Percentiles rank a stretch among this genome's conserved stretches.
These are phyloP conservation scores for Xylocampa areola DNA, from an alignment of 2,888 invertebrate genomes.

Conservation along the genomic window DNA sequence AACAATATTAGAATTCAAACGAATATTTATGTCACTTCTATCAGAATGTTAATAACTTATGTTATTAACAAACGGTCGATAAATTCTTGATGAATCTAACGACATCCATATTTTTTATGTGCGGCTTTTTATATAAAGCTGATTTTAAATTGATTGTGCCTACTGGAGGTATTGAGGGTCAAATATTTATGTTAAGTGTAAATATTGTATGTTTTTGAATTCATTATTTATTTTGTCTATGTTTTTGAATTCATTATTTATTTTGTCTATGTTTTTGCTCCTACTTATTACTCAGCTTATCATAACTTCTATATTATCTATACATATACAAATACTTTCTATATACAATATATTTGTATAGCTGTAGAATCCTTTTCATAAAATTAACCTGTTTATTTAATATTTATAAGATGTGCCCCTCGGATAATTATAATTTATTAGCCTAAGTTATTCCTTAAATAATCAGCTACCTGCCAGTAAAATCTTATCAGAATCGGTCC, in stretches of 20 bases:
- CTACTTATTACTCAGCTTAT: neutral
- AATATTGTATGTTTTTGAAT: slow-evolving; percentile 16
- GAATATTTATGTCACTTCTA: slow-evolving; percentile 31
- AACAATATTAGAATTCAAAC: too few relatives aligned
- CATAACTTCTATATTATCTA: neutral
- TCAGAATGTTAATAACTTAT: slow-evolving; percentile 37
- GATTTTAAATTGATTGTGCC: slow-evolving; percentile 35
- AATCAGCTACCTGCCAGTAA: too few relatives aligned
- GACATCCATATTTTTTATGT: slow-evolving; percentile 14
- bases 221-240: neutral
- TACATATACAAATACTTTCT: neutral
- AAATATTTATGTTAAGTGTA: slow-evolving; percentile 27
- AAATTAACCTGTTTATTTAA: too few relatives aligned
- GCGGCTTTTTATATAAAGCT: slow-evolving; percentile 24
- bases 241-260: slow-evolving; percentile 9
- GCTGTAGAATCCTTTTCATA: too few relatives aligned
- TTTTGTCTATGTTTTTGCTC: slow-evolving; percentile 1
- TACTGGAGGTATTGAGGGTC: slow-evolving; percentile 28
- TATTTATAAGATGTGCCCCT: too few relatives aligned
- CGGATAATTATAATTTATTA: too few relatives aligned
- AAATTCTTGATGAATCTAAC: slow-evolving; percentile 23
- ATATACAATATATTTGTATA: too few relatives aligned
- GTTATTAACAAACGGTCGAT: slow-evolving; percentile 19
- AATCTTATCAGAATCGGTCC: too few relatives aligned
- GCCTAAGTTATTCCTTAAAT: too few relatives aligned